These are phyloP conservation scores for Colossoma macropomum DNA, from an alignment of 2,113 vertebrate genomes.

Conservation along the genomic window DNA sequence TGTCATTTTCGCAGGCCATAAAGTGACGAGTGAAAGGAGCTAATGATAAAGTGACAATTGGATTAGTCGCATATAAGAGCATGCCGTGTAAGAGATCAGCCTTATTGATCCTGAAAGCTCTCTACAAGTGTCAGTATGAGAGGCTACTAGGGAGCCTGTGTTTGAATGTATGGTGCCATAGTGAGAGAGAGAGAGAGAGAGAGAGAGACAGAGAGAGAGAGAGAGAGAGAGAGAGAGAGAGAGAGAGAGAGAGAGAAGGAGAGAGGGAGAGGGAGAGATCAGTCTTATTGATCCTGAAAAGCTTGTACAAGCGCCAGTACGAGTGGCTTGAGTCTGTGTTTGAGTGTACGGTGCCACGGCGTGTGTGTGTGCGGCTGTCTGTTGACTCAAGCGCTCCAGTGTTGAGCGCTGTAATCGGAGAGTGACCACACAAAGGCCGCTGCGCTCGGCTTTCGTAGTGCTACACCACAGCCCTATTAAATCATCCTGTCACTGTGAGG, in stretches of 20 bases:
- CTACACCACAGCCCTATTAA: not conserved
- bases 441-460: not conserved
- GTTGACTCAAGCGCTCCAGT: slow-evolving; percentile 27
- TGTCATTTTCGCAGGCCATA: not conserved
- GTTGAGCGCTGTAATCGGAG: slow-evolving; percentile 37
- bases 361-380: slow-evolving; percentile 13
- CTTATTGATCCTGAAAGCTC: not conserved
- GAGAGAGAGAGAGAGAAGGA: not conserved
- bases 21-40: not conserved
- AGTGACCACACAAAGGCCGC: slow-evolving; percentile 16
- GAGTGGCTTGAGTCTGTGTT: not conserved
- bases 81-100: slow-evolving; percentile 2
- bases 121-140: not conserved
- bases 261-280: not conserved
- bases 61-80: slow-evolving; percentile 3
- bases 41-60: slow-evolving; percentile 17
- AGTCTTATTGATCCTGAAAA: not conserved
- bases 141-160: not conserved
- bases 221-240: slow-evolving; percentile 6
- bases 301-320: not conserved
- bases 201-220: not conserved
- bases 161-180: slow-evolving; percentile 3
- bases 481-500: not conserved
- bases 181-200: slow-evolving; percentile 7
- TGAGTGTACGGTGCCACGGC: slow-evolving; percentile 28